Evolutionary conservation across 2,113 vertebrate genomes (phyloP).

Genomic region (Engystomops pustulosus): DNA sequence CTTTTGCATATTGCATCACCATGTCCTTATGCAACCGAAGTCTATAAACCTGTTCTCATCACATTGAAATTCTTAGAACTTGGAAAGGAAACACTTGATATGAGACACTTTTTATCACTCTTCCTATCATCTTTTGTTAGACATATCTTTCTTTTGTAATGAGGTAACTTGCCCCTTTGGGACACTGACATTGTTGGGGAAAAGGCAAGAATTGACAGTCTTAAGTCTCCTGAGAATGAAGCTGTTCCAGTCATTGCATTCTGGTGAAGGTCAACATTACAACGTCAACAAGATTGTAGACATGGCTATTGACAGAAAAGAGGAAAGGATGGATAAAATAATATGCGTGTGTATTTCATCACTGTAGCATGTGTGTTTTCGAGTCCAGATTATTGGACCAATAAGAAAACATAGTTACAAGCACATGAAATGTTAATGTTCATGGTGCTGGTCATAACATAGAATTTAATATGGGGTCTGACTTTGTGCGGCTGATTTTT

Average conservation of each 20-base stretch:
- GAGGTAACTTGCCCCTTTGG: not conserved
- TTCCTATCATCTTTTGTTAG: slow-evolving; percentile 8
- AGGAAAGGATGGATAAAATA: not conserved
- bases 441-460: too few relatives aligned
- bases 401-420: too few relatives aligned
- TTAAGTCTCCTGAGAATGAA: slow-evolving; percentile 22
- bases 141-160: slow-evolving; percentile 32
- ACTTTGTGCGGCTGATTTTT: too few relatives aligned
- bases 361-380: not conserved
- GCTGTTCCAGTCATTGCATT: slow-evolving; percentile 53
- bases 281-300: slow-evolving; percentile 26
- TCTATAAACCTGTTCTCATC: not conserved
- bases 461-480: too few relatives aligned
- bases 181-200: slow-evolving; percentile 23
- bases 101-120: slow-evolving; percentile 10
- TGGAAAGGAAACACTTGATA: not conserved
- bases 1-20: not conserved
- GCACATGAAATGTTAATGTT: too few relatives aligned
- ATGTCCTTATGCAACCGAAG: not conserved
- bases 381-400: too few relatives aligned
- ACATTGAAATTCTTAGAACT: not conserved
- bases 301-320: slow-evolving; percentile 10
- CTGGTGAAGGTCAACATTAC: slow-evolving; percentile 42
- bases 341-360: not conserved
- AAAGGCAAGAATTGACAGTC: slow-evolving; percentile 31